Conservation (phyloP, 2,797 vertebrate genomes). For the Micrastur ruficollis region DNA sequence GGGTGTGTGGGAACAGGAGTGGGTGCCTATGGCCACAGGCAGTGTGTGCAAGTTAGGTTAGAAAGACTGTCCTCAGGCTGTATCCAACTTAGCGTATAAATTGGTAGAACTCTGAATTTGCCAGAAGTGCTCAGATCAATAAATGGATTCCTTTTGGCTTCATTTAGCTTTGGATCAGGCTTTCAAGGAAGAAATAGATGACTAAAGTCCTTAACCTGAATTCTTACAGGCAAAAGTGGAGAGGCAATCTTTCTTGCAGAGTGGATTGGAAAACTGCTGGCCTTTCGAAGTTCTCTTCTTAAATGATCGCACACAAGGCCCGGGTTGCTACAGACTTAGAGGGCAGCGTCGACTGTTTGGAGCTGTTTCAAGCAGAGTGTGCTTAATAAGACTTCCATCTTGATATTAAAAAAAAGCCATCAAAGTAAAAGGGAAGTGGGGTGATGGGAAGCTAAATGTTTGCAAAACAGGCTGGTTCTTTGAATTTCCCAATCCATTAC, state of each 20-base stretch:
- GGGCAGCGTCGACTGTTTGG: background rate
- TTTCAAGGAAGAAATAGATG: background rate
- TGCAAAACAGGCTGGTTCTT: constrained; percentile 11
- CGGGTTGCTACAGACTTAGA: background rate
- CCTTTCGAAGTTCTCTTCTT: constrained; percentile 17
- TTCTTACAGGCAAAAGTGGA: background rate
- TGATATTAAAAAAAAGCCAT: background rate
- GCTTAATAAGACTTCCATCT: background rate
- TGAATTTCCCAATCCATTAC: constrained; percentile 37
- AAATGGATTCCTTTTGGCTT: constrained; percentile 10
- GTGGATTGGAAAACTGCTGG: constrained; percentile 11
- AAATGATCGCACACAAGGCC: background rate
- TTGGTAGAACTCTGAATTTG: background rate
- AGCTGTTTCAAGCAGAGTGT: background rate
- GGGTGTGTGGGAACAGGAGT: background rate
- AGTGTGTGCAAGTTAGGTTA: background rate
- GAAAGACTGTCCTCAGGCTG: background rate
- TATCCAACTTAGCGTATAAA: background rate
- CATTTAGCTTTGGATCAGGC: background rate
- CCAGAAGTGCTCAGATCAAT: background rate
- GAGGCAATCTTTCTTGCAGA: constrained; percentile 38
- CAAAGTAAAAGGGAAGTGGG: background rate
- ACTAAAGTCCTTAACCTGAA: background rate
- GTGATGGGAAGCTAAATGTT: constrained; percentile 4
- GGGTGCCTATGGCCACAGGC: background rate